phyloP scores from a whole-genome alignment of 2,888 invertebrate species.

The Asteroscopus sphinx region DNA sequence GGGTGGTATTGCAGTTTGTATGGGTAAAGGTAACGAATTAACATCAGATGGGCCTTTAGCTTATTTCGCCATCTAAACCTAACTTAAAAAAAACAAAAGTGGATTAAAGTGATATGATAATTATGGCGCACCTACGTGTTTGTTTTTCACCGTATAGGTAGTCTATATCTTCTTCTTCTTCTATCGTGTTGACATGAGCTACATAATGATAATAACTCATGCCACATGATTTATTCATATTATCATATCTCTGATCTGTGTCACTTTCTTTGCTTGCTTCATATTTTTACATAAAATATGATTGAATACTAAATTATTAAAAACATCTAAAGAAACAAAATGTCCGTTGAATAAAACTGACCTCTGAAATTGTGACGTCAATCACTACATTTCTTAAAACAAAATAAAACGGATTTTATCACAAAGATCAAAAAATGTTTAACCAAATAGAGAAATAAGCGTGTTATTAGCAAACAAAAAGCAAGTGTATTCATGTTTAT shows the following conservation, averaged over 20 bases:
- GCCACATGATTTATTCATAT: too few relatives aligned
- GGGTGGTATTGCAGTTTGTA: too few relatives aligned
- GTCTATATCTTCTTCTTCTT: too few relatives aligned
- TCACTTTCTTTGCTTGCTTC: background rate
- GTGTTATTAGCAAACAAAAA: conserved; percentile 25
- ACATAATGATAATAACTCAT: too few relatives aligned
- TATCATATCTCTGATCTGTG: background rate
- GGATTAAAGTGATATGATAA: too few relatives aligned
- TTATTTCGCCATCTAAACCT: too few relatives aligned
- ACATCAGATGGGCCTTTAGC: too few relatives aligned
- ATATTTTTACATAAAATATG: background rate
- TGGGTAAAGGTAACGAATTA: too few relatives aligned
- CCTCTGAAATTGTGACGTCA: background rate
- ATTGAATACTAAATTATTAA: background rate
- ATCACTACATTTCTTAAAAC: background rate
- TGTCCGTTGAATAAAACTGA: background rate
- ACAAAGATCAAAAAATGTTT: conserved; percentile 15
- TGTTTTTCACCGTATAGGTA: too few relatives aligned
- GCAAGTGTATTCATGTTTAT: conserved; percentile 26
- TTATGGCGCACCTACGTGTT: too few relatives aligned
- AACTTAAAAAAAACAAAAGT: too few relatives aligned
- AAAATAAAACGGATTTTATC: conserved; percentile 7
- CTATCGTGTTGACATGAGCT: too few relatives aligned
- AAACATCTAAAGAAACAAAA: background rate
- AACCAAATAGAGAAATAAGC: conserved; percentile 29